These are phyloP conservation scores for Crotalus horridus DNA, from an alignment of 2,113 vertebrate species.

Conservation along the genomic window DNA sequence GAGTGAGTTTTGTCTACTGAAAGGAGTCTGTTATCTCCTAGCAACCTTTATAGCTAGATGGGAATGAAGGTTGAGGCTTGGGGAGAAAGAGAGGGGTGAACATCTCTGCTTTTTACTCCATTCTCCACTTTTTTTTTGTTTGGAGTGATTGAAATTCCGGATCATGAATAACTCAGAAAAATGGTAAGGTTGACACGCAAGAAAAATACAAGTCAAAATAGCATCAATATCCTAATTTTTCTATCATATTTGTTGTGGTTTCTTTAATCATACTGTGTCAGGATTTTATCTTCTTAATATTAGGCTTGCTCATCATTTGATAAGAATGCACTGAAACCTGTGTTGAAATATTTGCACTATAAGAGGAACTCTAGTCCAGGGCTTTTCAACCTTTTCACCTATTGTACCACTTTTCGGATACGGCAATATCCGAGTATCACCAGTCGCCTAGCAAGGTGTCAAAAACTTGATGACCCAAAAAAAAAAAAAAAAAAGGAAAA, in stretches of 20 bases:
- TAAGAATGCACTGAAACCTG: not conserved
- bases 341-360: not conserved
- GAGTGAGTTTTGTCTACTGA: not conserved
- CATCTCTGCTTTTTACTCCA: not conserved
- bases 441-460: too few species aligned
- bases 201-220: not conserved
- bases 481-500: too few species aligned
- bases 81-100: not conserved
- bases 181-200: not conserved
- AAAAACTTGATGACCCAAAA: too few species aligned
- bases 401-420: too few species aligned
- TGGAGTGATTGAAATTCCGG: not conserved
- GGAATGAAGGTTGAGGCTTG: not conserved
- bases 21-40: not conserved
- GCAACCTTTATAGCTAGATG: not conserved
- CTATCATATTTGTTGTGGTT: not conserved
- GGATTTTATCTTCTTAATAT: not conserved
- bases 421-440: too few species aligned
- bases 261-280: not conserved
- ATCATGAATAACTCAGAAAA: not conserved
- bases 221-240: too few species aligned
- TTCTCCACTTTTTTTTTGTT: not conserved
- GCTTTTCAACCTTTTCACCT: too few species aligned
- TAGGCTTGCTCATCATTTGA: not conserved
- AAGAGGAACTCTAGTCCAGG: not conserved